A percentile compares a stretch with the other conserved stretches of the same genome.
Evolutionary conservation across 2,113 vertebrate species (phyloP).

Genomic region (Plecotus auritus): DNA sequence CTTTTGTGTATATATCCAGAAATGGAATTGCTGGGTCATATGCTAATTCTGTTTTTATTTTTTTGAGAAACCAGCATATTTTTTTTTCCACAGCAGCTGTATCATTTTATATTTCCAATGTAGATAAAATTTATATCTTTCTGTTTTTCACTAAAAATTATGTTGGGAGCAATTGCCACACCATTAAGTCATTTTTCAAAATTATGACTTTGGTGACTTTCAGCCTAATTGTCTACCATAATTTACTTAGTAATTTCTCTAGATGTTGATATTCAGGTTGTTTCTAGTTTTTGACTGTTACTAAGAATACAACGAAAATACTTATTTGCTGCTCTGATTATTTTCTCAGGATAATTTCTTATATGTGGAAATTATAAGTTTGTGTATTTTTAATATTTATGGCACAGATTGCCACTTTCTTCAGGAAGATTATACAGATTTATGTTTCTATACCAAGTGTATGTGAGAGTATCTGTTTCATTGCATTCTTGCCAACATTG

Average conservation of each 20-base stretch:
- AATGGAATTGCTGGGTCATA: not conserved
- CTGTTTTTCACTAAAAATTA: conserved; percentile 6
- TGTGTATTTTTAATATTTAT: conserved; percentile 24
- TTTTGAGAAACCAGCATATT: not conserved
- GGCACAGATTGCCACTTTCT: not conserved
- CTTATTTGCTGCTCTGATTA: not conserved
- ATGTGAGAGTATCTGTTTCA: not conserved
- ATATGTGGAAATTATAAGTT: not conserved
- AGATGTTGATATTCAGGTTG: not conserved
- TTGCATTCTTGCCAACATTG: not conserved
- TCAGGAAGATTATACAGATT: not conserved
- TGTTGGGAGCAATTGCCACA: not conserved
- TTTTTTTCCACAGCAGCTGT: not conserved
- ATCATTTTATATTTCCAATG: not conserved
- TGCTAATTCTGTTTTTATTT: not conserved
- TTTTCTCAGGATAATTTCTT: not conserved
- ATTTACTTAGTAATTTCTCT: not conserved
- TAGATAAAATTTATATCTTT: not conserved
- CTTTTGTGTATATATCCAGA: not conserved
- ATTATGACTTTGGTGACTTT: not conserved
- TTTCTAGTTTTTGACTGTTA: not conserved
- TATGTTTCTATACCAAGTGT: not conserved
- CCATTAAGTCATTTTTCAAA: conserved; percentile 20
- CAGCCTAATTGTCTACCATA: not conserved
- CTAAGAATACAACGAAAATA: not conserved